Percentiles rank a stretch among this genome's conserved stretches.
Evolutionary conservation across 2,888 invertebrate species (phyloP).

Genomic region (Ormyrus nitidulus): DNA sequence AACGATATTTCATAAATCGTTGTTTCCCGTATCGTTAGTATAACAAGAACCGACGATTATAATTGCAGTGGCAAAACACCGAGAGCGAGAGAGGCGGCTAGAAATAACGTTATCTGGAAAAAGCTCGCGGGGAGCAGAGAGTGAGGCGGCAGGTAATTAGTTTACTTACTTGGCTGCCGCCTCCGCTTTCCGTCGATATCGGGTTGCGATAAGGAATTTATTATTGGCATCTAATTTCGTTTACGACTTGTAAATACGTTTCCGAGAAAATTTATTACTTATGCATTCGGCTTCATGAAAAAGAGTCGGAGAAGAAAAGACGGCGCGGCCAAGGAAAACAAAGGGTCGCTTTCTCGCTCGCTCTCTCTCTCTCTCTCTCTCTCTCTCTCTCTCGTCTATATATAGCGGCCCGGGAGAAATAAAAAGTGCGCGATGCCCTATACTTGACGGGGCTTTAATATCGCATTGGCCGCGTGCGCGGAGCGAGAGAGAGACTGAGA

Average conservation of each 20-base stretch:
- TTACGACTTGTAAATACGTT: constrained; percentile 57
- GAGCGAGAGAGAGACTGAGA: constrained; percentile 5
- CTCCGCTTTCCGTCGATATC: constrained; percentile 49
- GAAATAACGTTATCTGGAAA: constrained; percentile 64
- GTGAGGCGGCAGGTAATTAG: constrained; percentile 67
- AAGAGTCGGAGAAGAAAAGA: constrained; percentile 36
- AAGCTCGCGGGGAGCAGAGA: constrained; percentile 55
- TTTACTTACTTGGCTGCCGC: constrained; percentile 64
- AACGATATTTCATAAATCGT: constrained; percentile 64
- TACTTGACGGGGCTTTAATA: constrained; percentile 48
- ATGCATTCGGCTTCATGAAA: constrained; percentile 40
- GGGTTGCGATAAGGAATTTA: constrained; percentile 56
- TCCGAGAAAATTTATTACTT: constrained; percentile 55
- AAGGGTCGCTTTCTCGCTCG: constrained; percentile 34
- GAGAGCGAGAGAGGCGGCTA: constrained; percentile 48
- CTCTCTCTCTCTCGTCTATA: neutral
- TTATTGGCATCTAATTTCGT: constrained; percentile 57
- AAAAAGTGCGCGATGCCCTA: constrained; percentile 38
- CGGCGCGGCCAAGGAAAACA: constrained; percentile 46
- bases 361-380: neutral
- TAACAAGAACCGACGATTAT: constrained; percentile 64
- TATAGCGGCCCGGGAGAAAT: constrained; percentile 11
- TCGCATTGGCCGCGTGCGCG: constrained; percentile 36
- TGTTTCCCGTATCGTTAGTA: constrained; percentile 61
- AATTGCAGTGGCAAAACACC: constrained; percentile 64